Conservation (phyloP, 2,888 invertebrate genomes). For the Drosophila subsilvestris region DNA sequence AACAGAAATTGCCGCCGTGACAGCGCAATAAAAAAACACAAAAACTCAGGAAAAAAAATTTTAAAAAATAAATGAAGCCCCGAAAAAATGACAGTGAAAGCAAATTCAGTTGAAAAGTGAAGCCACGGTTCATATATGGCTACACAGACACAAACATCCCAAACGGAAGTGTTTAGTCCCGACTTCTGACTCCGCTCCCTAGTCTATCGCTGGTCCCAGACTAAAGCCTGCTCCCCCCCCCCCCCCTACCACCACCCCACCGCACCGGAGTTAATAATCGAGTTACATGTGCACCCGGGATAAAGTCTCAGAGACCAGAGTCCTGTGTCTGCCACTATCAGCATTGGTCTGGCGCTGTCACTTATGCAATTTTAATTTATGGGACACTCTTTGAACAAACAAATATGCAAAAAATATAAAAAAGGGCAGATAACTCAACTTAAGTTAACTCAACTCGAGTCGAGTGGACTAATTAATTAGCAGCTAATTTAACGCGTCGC, state of each 20-base stretch:
- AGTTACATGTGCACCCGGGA: neutral
- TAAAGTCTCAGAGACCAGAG: neutral
- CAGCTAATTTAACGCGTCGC: conserved; percentile 75
- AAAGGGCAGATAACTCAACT: conserved; percentile 23
- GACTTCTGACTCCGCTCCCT: neutral
- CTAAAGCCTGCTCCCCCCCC: too few relatives aligned
- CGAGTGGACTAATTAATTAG: conserved; percentile 69
- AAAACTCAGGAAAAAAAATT: conserved; percentile 21
- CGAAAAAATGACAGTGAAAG: neutral
- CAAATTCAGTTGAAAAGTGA: conserved; percentile 12
- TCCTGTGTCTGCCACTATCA: neutral
- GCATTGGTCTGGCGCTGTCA: conserved; percentile 16
- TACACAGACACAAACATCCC: neutral
- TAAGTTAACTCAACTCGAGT: conserved; percentile 42
- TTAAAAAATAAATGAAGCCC: neutral
- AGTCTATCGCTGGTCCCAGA: neutral
- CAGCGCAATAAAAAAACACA: conserved; percentile 47
- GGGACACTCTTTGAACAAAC: conserved; percentile 29
- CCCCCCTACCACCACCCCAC: too few relatives aligned
- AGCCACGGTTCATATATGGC: neutral
- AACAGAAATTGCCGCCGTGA: conserved; percentile 58
- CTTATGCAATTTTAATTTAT: conserved; percentile 52
- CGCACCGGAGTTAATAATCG: neutral
- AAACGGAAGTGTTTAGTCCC: neutral
- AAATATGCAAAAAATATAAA: conserved; percentile 10